phyloP scores from a whole-genome alignment of 2,888 invertebrate genomes.

The Temnothorax rugatulus region DNA sequence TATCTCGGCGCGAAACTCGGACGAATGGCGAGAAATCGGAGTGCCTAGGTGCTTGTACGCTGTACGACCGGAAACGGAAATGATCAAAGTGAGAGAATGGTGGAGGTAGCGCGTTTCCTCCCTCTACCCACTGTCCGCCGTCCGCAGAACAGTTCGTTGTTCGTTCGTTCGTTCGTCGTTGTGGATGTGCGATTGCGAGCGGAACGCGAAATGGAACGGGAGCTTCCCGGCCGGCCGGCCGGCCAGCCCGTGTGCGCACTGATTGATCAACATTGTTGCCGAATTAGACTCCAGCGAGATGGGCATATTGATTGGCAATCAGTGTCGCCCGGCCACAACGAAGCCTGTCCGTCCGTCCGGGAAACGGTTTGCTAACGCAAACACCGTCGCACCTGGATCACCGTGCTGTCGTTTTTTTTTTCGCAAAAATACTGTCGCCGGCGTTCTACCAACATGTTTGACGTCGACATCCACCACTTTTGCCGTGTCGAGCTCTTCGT shows the following conservation, averaged over 20 bases:
- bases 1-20: slow-evolving; percentile 14
- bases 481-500: slow-evolving; percentile 49
- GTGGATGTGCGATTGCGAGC: slow-evolving; percentile 77
- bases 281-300: slow-evolving; percentile 85
- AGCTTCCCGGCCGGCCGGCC: slow-evolving; percentile 70
- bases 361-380: slow-evolving; percentile 81
- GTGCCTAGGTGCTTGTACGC: slow-evolving; percentile 65
- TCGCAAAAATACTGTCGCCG: slow-evolving; percentile 70
- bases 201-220: slow-evolving; percentile 75
- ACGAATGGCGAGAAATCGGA: slow-evolving; percentile 66
- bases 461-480: slow-evolving; percentile 63
- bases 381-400: slow-evolving; percentile 77
- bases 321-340: slow-evolving; percentile 83
- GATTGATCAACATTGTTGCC: slow-evolving; percentile 86
- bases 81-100: slow-evolving; percentile 60
- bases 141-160: slow-evolving; percentile 63
- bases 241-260: slow-evolving; percentile 79
- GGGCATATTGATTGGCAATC: slow-evolving; percentile 86
- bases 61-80: slow-evolving; percentile 75
- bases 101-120: slow-evolving; percentile 63
- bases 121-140: slow-evolving; percentile 61
- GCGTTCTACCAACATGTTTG: slow-evolving; percentile 70
- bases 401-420: slow-evolving; percentile 73
- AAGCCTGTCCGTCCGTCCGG: slow-evolving; percentile 79
- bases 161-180: slow-evolving; percentile 65